Percentiles rank a stretch among this genome's conserved stretches.
Evolutionary conservation across 2,797 vertebrate genomes (phyloP).

Genomic region (Betta splendens): DNA sequence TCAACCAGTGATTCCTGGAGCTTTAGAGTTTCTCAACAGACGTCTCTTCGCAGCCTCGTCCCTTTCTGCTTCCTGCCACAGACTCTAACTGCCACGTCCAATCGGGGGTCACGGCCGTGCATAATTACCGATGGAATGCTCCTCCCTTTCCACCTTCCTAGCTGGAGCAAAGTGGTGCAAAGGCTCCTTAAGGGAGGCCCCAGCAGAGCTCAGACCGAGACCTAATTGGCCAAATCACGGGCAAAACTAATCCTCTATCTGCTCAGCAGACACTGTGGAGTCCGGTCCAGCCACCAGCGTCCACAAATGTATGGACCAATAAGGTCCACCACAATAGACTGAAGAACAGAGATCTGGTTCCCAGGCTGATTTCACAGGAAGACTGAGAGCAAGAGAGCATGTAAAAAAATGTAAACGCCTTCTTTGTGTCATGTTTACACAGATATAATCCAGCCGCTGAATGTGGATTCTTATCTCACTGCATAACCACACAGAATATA

Average conservation of each 20-base stretch:
- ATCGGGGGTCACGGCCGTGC: constrained; percentile 66
- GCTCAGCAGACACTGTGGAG: constrained; percentile 25
- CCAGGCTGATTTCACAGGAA: no score
- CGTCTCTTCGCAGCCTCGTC: constrained; percentile 38
- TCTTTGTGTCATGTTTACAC: constrained; percentile 34
- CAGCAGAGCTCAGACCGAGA: constrained; percentile 42
- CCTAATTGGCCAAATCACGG: constrained; percentile 71
- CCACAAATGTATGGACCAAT: constrained; percentile 4
- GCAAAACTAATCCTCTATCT: constrained; percentile 62
- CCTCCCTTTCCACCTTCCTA: constrained; percentile 57
- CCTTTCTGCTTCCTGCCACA: constrained; percentile 29
- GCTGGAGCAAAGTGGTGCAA: constrained; percentile 46
- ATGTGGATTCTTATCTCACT: constrained; percentile 33
- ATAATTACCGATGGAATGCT: constrained; percentile 62
- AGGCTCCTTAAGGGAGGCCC: constrained; percentile 51
- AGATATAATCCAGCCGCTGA: constrained; percentile 21
- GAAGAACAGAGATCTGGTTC: no score
- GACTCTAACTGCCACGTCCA: constrained; percentile 52
- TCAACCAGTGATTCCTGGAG: constrained; percentile 49
- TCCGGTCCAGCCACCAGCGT: constrained; percentile 14
- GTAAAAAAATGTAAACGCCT: constrained; percentile 5
- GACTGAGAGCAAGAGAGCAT: no score
- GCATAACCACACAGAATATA: constrained; percentile 29
- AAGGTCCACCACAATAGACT: no score
- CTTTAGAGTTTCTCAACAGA: constrained; percentile 41